Conservation (phyloP, 1,140 invertebrate genomes). For the Aphelinus certus region DNA sequence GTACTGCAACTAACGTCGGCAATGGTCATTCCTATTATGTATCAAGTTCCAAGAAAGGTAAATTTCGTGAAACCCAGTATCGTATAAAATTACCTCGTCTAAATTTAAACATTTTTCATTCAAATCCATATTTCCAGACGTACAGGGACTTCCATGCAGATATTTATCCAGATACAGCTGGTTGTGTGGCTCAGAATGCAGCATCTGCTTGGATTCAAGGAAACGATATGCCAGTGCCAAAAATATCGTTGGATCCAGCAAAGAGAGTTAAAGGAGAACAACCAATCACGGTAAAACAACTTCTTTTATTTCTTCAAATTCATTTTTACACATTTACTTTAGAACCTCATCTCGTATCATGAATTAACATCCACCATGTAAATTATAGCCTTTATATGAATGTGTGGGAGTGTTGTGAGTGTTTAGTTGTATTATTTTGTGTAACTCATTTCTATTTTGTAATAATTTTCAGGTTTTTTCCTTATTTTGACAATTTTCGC, state of each 20-base stretch:
- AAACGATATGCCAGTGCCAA: slow-evolving; percentile 75
- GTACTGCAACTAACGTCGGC: slow-evolving; percentile 85
- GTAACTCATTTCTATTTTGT: slow-evolving; percentile 21
- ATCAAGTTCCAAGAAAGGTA: slow-evolving; percentile 92
- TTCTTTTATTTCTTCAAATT: slow-evolving; percentile 37
- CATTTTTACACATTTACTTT: slow-evolving; percentile 24
- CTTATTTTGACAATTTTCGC: slow-evolving; percentile 1
- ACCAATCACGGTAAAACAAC: slow-evolving; percentile 69
- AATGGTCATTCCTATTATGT: slow-evolving; percentile 90
- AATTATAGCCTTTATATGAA: slow-evolving; percentile 18
- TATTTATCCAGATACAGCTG: slow-evolving; percentile 88
- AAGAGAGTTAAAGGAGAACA: slow-evolving; percentile 71
- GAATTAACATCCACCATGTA: neutral
- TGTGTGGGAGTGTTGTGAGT: slow-evolving; percentile 19
- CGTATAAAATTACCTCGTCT: slow-evolving; percentile 15
- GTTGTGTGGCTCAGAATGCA: slow-evolving; percentile 78
- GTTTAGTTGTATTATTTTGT: slow-evolving; percentile 11
- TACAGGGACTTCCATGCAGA: slow-evolving; percentile 94
- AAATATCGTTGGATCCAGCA: slow-evolving; percentile 82
- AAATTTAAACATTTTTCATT: slow-evolving; percentile 18
- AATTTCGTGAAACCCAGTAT: slow-evolving; percentile 31
- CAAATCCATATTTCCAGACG: slow-evolving; percentile 68
- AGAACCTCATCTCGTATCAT: slow-evolving; percentile 7
- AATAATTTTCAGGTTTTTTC: slow-evolving; percentile 39
- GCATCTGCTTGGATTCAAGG: slow-evolving; percentile 82